Base-by-base conservation (phyloP, 37 sponge, comb jelly and placozoan genomes). In the Hormiphora californensis region DNA sequence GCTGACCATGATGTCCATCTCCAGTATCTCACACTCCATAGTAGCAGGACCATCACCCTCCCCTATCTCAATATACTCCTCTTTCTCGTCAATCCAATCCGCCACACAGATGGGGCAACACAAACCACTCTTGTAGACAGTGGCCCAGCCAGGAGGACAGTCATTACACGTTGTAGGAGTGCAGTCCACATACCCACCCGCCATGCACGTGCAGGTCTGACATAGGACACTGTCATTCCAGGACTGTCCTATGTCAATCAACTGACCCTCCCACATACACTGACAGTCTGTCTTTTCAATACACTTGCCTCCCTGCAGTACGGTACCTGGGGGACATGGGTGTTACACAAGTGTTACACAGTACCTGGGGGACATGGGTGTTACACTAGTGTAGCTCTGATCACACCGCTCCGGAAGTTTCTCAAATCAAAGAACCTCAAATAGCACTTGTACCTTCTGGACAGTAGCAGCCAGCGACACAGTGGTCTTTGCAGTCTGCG, bases 41-140 rank as follows among this genome's bases (percentile, higher is more conserved):
- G 2, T 41, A 3, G 81, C 81, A 32, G 81, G 81, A 43, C 81
- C 81, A 4, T 40, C 81, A 22, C 23, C 38, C 46, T 73, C 81
- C 44, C n/a, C 43, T 46, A 73, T 1, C 81, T 73, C 81, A 15
- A 73, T 41, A 25, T 27, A 43, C 44, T 73, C 81, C 22, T 39
- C 44, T 22, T 73, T 73, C 81, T 73, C 81, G 46, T 73, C 44
- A 73, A 46, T 33, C 81, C 81, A 73, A 28, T 73, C 81, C 21
- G 81, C 81, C 44, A 73, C 46, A 73, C 81, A 73, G 44, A 73
- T 2, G 39, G 81, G 81, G 43, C 81, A 73, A 40, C 81, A 73
- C 1, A 23, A 19, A 1, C 81, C 81, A 41, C 21, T 15, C 43
- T 73, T 15, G 38, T 46, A 43, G 46, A 73, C 81, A 1, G 81